phyloP scores from a whole-genome alignment of 2,113 vertebrate genomes.

The Gambusia holbrooki region DNA sequence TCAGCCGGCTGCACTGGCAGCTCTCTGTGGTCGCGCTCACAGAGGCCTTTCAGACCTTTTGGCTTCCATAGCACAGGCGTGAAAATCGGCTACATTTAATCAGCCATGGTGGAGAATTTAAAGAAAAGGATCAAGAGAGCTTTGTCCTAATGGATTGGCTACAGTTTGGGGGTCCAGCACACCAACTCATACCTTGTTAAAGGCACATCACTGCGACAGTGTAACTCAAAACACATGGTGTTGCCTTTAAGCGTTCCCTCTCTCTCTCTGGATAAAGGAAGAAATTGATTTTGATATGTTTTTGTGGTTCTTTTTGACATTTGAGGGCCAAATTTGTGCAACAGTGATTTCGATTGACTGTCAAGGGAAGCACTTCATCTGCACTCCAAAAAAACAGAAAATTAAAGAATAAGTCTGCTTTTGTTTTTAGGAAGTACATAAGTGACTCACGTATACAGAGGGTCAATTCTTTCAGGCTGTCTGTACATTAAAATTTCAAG shows the following conservation, averaged over 20 bases:
- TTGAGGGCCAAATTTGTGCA: constrained; percentile 18
- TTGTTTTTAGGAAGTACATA: constrained; percentile 51
- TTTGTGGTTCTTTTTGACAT: constrained; percentile 13
- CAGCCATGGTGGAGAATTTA: constrained; percentile 73
- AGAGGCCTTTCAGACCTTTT: constrained; percentile 68
- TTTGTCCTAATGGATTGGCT: constrained; percentile 78
- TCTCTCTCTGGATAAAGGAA: neutral
- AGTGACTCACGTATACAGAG: constrained; percentile 53
- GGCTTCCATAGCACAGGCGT: constrained; percentile 64
- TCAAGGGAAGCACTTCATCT: constrained; percentile 49
- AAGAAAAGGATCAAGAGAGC: constrained; percentile 73
- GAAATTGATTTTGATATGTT: constrained; percentile 11
- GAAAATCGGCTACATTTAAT: constrained; percentile 80
- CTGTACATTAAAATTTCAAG: constrained; percentile 78
- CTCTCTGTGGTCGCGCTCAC: constrained; percentile 49
- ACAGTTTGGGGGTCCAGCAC: constrained; percentile 69
- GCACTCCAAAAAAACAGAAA: constrained; percentile 40
- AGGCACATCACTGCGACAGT: constrained; percentile 62
- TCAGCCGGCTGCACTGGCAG: constrained; percentile 51
- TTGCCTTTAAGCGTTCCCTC: constrained; percentile 19
- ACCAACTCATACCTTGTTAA: constrained; percentile 68
- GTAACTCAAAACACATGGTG: constrained; percentile 74
- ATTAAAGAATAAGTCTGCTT: constrained; percentile 53
- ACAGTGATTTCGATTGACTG: constrained; percentile 48
- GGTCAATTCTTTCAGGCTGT: constrained; percentile 53